Conservation (phyloP, 2,113 vertebrate genomes). For the Ginglymostoma cirratum region DNA sequence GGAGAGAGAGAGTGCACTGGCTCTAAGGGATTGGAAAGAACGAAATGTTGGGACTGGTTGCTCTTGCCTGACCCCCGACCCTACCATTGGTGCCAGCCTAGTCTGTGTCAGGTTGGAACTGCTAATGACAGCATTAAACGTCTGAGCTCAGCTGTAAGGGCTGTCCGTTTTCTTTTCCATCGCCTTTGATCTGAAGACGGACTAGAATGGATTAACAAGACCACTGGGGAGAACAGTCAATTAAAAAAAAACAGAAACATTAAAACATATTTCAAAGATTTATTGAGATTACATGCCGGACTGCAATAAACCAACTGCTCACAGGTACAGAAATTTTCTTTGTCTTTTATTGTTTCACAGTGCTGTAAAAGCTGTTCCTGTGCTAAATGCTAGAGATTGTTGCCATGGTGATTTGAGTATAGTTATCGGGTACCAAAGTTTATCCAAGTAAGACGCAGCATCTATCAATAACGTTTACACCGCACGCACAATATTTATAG, state of each 20-base stretch:
- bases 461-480: background rate
- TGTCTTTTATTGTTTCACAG: background rate
- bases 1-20: background rate
- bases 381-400: conserved; percentile 11
- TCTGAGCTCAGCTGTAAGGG: conserved; percentile 4
- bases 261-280: background rate
- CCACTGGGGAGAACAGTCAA: conserved; percentile 5
- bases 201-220: conserved; percentile 32
- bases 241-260: background rate
- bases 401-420: conserved; percentile 23
- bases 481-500: background rate
- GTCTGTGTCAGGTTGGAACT: conserved; percentile 5
- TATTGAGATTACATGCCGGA: background rate
- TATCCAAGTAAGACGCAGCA: conserved; percentile 7
- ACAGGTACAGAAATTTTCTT: conserved; percentile 27
- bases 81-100: background rate
- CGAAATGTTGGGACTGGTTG: background rate
- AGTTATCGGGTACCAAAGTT: conserved; percentile 26
- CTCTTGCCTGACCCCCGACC: background rate
- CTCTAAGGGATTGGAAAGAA: background rate
- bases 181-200: conserved; percentile 25
- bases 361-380: background rate
- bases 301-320: background rate
- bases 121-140: background rate
- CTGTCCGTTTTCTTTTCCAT: background rate